These are phyloP conservation scores for Sternarchorhynchus goeldii DNA, from an alignment of 2,797 vertebrate genomes.

Conservation along the genomic window DNA sequence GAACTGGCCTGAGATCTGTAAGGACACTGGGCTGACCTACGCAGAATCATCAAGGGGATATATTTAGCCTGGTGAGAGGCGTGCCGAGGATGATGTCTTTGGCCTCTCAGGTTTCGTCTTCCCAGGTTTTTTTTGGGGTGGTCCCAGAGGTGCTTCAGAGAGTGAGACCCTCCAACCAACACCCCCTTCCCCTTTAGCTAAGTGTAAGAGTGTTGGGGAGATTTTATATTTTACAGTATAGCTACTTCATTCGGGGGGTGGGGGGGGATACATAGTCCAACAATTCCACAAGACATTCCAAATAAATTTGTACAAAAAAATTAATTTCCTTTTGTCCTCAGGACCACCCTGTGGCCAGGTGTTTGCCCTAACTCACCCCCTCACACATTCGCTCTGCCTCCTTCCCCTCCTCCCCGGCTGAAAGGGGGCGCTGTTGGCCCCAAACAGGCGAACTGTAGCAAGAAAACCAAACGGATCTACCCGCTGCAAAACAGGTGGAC, in stretches of 20 bases:
- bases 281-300: no score
- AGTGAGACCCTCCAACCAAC: conserved; percentile 57
- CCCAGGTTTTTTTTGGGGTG: conserved; percentile 52
- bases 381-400: background rate
- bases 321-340: no score
- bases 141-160: conserved; percentile 59
- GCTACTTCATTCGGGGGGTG: no score
- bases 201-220: conserved; percentile 64
- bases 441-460: background rate
- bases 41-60: conserved; percentile 72
- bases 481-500: no score
- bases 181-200: conserved; percentile 49
- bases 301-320: no score
- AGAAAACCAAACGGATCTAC: background rate
- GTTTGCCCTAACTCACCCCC: no score
- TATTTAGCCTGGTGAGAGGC: conserved; percentile 80
- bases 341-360: no score
- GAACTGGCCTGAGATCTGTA: conserved; percentile 63
- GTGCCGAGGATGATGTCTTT: conserved; percentile 77
- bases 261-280: no score
- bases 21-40: conserved; percentile 70
- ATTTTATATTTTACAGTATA: conserved; percentile 32
- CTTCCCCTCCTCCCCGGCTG: conserved; percentile 32
- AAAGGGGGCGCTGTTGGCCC: background rate
- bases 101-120: conserved; percentile 80